These are phyloP conservation scores for Malacoctenus gilli DNA, from an alignment of 2,797 vertebrate genomes.

Conservation along the genomic window DNA sequence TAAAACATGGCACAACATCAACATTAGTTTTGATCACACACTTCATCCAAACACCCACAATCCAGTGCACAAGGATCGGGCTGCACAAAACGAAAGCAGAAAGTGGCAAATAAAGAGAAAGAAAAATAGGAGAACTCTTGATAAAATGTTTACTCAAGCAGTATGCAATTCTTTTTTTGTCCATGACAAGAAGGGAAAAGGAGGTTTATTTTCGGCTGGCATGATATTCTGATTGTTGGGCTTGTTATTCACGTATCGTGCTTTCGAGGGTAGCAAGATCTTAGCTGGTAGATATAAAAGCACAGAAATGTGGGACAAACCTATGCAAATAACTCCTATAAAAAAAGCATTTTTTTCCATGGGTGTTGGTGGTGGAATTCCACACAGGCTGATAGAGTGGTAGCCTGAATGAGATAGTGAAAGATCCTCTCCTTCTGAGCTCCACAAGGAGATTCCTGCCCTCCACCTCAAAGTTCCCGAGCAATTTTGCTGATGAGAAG, in stretches of 20 bases:
- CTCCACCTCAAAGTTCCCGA: slow-evolving; percentile 12
- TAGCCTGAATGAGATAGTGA: slow-evolving; percentile 23
- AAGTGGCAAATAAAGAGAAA: background rate
- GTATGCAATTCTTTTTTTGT: background rate
- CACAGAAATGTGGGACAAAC: slow-evolving; percentile 8
- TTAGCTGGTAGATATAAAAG: slow-evolving; percentile 5
- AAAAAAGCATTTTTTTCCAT: background rate
- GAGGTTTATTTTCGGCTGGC: background rate
- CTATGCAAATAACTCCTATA: background rate
- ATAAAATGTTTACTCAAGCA: background rate
- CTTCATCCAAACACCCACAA: background rate
- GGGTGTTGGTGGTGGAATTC: slow-evolving; percentile 22
- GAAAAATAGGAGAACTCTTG: too few species aligned
- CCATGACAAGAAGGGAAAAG: background rate
- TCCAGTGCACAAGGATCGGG: too few species aligned
- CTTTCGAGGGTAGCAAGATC: background rate
- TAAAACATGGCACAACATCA: background rate
- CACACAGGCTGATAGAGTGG: slow-evolving; percentile 33
- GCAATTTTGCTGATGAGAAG: slow-evolving; percentile 55
- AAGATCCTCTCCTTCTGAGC: slow-evolving; percentile 28
- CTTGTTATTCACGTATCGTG: background rate
- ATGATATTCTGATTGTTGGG: background rate
- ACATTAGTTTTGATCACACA: background rate
- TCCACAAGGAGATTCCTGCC: slow-evolving; percentile 21
- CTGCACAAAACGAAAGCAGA: background rate